Percentiles rank a stretch among this genome's conserved stretches.
Evolutionary conservation across 2,113 vertebrate species (phyloP).

Genomic region (Ascaphus truei): DNA sequence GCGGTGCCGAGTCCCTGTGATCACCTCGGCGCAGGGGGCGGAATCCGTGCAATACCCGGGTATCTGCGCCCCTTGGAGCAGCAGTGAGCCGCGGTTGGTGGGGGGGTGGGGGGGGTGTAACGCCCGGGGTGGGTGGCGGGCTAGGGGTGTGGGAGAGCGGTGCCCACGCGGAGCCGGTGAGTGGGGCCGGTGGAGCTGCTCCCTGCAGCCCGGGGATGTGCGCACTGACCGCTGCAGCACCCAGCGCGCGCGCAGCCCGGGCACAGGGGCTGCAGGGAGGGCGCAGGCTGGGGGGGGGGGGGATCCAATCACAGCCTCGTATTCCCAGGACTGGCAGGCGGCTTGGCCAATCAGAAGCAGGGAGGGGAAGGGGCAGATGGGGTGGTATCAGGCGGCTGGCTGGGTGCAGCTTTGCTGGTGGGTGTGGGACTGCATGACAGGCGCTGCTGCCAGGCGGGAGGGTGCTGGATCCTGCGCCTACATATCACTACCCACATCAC

Average conservation of each 20-base stretch:
- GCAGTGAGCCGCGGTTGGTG: background rate
- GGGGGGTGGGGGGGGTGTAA: background rate
- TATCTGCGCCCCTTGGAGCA: background rate
- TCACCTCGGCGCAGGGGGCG: too few relatives aligned
- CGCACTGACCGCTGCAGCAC: background rate
- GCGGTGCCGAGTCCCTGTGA: too few relatives aligned
- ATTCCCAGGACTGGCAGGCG: constrained; percentile 16
- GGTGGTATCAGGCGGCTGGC: constrained; percentile 19
- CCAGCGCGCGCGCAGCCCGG: background rate
- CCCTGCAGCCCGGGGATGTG: background rate
- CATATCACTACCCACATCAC: too few relatives aligned
- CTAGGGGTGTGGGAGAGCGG: background rate
- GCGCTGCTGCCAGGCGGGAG: background rate
- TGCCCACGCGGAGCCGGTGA: background rate
- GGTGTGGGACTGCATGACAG: background rate
- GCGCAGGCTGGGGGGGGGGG: constrained; percentile 1
- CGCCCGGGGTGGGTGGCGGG: background rate
- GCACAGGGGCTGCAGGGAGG: background rate
- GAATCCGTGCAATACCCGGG: too few relatives aligned
- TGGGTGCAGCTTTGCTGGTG: background rate
- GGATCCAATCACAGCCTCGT: background rate
- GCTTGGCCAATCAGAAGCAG: background rate
- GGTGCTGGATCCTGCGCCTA: background rate
- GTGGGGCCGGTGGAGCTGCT: background rate
- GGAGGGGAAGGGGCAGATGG: background rate